Evolutionary conservation across 2,888 invertebrate species (phyloP).

Genomic region (Mesorhabditis sp.): DNA sequence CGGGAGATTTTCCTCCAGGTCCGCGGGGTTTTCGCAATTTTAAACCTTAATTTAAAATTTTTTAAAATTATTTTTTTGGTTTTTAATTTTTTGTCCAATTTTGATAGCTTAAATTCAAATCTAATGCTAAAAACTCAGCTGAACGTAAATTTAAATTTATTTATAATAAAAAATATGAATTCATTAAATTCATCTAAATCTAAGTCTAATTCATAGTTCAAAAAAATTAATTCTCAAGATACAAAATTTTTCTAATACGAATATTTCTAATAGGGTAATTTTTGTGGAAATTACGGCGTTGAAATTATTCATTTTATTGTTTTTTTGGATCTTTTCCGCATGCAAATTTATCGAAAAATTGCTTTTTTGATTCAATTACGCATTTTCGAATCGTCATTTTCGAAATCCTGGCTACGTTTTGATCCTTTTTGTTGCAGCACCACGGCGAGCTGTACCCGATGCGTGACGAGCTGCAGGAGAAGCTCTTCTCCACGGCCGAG

Average conservation of each 20-base stretch:
- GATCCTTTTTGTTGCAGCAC: conserved; percentile 69
- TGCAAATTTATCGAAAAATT: conserved; percentile 1
- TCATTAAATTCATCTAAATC: too few species aligned
- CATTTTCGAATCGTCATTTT: not conserved
- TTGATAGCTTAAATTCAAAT: not conserved
- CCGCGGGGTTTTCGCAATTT: not conserved
- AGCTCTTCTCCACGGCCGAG: conserved; percentile 87
- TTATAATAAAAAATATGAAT: too few species aligned
- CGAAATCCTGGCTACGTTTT: conserved; percentile 57
- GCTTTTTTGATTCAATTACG: conserved; percentile 3
- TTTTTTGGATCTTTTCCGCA: not conserved
- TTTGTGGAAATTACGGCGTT: not conserved
- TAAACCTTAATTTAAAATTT: too few species aligned
- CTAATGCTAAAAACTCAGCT: not conserved
- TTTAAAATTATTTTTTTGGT: too few species aligned
- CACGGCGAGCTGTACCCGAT: conserved; percentile 95
- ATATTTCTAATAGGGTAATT: conserved; percentile 5
- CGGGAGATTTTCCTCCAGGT: conserved; percentile 80
- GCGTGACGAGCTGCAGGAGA: conserved; percentile 86
- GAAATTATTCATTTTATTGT: not conserved
- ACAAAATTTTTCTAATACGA: not conserved
- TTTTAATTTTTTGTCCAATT: not conserved
- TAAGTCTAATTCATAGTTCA: not conserved
- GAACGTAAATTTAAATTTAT: too few species aligned
- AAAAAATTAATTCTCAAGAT: conserved; percentile 6